Conservation (phyloP, 2,888 invertebrate species). For the Cerastoderma edule region DNA sequence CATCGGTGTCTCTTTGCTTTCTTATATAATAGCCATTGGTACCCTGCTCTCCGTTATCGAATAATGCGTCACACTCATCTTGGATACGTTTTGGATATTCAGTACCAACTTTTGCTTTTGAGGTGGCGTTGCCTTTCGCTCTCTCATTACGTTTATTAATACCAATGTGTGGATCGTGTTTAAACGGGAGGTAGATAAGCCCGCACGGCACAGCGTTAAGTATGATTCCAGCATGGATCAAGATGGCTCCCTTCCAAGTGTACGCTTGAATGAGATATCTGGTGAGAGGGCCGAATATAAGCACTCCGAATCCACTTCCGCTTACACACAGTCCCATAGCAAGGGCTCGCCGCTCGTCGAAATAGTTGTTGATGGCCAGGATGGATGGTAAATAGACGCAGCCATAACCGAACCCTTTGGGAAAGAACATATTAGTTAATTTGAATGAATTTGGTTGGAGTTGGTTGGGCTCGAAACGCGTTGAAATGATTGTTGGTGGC, state of each 20-base stretch:
- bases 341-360: conserved; percentile 29
- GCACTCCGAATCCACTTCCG: conserved; percentile 30
- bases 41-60: too few relatives aligned
- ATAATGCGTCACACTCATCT: too few relatives aligned
- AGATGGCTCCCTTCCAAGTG: conserved; percentile 25
- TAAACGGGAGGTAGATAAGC: conserved; percentile 34
- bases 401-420: conserved; percentile 32
- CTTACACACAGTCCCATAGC: conserved; percentile 31
- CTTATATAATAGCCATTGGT: not conserved
- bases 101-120: not conserved
- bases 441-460: not conserved
- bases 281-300: conserved; percentile 23
- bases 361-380: conserved; percentile 26
- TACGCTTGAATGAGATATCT: conserved; percentile 20
- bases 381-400: conserved; percentile 13
- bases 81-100: too few relatives aligned
- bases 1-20: not conserved
- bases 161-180: not conserved
- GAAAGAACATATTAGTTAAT: not conserved
- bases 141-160: not conserved
- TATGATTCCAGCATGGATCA: conserved; percentile 15
- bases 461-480: too few relatives aligned
- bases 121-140: too few relatives aligned
- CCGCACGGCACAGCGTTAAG: conserved; percentile 42
- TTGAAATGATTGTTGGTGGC: too few relatives aligned